phyloP scores from a whole-genome alignment of 2,888 invertebrate genomes.

The Agrochola circellaris region DNA sequence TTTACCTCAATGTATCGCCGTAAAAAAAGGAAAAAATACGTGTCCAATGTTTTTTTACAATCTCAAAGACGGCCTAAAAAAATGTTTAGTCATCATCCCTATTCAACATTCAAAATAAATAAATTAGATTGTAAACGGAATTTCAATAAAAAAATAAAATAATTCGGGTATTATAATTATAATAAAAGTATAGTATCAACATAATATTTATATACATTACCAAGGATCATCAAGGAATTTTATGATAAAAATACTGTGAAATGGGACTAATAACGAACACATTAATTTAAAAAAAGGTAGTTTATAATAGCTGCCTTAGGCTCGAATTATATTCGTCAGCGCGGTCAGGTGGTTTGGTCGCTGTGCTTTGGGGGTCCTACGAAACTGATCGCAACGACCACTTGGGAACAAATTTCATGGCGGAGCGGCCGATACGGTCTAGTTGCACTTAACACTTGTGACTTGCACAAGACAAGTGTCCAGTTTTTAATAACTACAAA shows the following conservation, averaged over 20 bases:
- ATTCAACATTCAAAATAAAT: constrained; percentile 7
- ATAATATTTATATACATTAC: constrained; percentile 28
- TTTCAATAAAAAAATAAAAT: background rate
- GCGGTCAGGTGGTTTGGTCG: too few species aligned
- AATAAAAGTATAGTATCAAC: constrained; percentile 2
- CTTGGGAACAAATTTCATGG: too few species aligned
- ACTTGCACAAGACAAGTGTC: background rate
- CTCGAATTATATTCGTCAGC: background rate
- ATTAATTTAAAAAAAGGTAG: background rate
- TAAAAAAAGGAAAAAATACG: too few species aligned
- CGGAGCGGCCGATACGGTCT: too few species aligned
- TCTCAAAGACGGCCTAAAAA: too few species aligned
- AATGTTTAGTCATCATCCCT: too few species aligned
- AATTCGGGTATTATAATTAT: constrained; percentile 15
- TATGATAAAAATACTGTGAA: background rate
- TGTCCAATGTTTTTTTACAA: too few species aligned
- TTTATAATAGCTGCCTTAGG: constrained; percentile 9
- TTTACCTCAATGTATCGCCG: too few species aligned
- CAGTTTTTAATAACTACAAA: background rate
- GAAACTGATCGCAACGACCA: background rate
- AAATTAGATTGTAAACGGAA: constrained; percentile 4
- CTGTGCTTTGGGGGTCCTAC: too few species aligned
- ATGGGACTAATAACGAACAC: constrained; percentile 3
- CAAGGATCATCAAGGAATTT: constrained; percentile 13
- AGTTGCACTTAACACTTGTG: background rate